phyloP scores from a whole-genome alignment of 1,140 invertebrate species.

The Trichonephila inaurata region DNA sequence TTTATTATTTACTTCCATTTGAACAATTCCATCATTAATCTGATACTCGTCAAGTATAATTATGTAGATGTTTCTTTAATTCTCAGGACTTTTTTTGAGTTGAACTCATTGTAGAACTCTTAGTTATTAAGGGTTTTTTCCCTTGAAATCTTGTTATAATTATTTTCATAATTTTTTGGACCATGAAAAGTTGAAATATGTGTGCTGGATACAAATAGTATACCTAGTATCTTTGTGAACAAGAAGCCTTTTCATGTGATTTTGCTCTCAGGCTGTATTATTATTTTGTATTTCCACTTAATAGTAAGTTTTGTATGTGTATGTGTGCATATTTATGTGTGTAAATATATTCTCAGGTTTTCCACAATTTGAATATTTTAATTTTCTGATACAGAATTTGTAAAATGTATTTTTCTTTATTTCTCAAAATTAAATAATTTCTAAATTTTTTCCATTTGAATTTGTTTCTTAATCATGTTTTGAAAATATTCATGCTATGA shows the following conservation, averaged over 20 bases:
- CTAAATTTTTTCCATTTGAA: not conserved
- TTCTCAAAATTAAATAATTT: not conserved
- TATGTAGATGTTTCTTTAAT: not conserved
- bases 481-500: not conserved
- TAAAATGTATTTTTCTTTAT: not conserved
- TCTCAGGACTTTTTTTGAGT: constrained; percentile 5
- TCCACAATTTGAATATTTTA: not conserved
- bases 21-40: not conserved
- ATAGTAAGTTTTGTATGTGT: not conserved
- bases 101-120: not conserved
- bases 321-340: not conserved
- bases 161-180: not conserved
- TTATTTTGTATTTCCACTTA: constrained; percentile 19
- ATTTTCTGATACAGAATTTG: not conserved
- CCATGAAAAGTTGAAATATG: not conserved
- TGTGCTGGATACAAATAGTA: not conserved
- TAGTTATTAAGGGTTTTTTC: not conserved
- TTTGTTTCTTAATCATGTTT: not conserved
- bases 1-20: not conserved
- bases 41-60: not conserved
- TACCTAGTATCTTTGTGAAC: not conserved
- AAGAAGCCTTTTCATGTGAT: constrained; percentile 23
- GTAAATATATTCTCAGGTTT: not conserved
- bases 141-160: not conserved
- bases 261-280: constrained; percentile 29